phyloP scores from a whole-genome alignment of 2,888 invertebrate species.

The Micoletzkya japonica region DNA sequence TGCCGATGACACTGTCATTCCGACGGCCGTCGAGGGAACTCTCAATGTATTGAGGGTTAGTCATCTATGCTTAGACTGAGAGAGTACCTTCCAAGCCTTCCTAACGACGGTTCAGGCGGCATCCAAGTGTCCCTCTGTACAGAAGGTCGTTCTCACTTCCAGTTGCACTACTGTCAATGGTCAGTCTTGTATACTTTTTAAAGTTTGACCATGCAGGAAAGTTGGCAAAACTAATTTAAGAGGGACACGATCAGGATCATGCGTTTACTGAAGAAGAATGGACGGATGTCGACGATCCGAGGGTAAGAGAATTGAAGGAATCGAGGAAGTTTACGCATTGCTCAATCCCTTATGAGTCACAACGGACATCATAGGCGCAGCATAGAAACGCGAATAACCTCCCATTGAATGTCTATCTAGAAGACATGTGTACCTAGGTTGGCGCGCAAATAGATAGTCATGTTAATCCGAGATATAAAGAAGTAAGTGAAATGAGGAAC shows the following conservation, averaged over 20 bases:
- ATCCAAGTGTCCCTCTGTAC: conserved; percentile 68
- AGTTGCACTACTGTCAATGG: conserved; percentile 67
- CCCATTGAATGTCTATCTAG: background rate
- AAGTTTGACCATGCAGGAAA: background rate
- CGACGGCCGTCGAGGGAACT: conserved; percentile 47
- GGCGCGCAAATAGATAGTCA: too few species aligned
- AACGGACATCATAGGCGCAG: background rate
- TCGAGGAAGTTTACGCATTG: background rate
- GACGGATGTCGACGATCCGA: conserved; percentile 47
- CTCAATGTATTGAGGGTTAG: conserved; percentile 46
- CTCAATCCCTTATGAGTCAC: background rate
- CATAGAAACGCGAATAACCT: background rate
- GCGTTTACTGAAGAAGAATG: conserved; percentile 56
- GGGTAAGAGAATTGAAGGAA: background rate
- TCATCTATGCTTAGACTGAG: too few species aligned
- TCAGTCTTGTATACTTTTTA: conserved; percentile 30
- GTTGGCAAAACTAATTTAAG: conserved; percentile 45
- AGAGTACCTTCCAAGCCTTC: background rate
- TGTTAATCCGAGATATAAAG: too few species aligned
- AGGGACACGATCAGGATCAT: conserved; percentile 53
- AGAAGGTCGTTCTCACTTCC: conserved; percentile 69
- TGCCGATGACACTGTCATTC: conserved; percentile 59
- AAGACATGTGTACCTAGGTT: background rate
- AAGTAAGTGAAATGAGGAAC: too few species aligned
- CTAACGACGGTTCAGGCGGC: conserved; percentile 68